Conservation (phyloP, 92 coral and sea anemone genomes). For the Virgularia gustaviana region DNA sequence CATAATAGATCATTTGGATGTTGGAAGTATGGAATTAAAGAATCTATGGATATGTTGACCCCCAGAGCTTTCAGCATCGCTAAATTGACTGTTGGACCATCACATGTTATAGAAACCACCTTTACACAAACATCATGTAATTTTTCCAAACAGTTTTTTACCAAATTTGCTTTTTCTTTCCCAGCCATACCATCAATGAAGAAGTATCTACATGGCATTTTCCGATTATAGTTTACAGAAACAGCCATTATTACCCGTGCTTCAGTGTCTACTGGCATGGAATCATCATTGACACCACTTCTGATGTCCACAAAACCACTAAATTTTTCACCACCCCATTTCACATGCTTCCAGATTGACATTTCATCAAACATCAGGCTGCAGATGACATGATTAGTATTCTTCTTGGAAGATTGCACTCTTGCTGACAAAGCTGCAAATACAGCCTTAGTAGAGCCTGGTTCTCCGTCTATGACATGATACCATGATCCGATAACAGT, state of each 20-base stretch:
- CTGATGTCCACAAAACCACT: constrained; percentile 24
- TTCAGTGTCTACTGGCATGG: constrained; percentile 24
- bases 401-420: constrained; percentile 15
- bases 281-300: constrained; percentile 17
- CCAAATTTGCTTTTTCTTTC: constrained; percentile 21
- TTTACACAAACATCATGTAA: constrained; percentile 25
- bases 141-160: constrained; percentile 2
- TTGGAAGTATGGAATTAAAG: neutral
- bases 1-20: constrained; percentile 23
- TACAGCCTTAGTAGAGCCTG: no score
- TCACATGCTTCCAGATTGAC: constrained; percentile 29
- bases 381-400: constrained; percentile 10
- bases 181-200: constrained; percentile 21
- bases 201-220: constrained; percentile 29
- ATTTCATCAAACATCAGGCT: constrained; percentile 34
- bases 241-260: constrained; percentile 27
- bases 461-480: no score
- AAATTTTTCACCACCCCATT: constrained; percentile 31
- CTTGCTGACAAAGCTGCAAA: constrained; percentile 13
- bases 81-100: constrained; percentile 26
- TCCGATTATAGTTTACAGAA: neutral
- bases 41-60: neutral
- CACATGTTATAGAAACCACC: constrained; percentile 21
- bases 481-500: no score
- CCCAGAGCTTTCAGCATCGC: constrained; percentile 28